Base-by-base conservation (phyloP, 1,140 invertebrate species). In the Drosophila pectinifera region DNA sequence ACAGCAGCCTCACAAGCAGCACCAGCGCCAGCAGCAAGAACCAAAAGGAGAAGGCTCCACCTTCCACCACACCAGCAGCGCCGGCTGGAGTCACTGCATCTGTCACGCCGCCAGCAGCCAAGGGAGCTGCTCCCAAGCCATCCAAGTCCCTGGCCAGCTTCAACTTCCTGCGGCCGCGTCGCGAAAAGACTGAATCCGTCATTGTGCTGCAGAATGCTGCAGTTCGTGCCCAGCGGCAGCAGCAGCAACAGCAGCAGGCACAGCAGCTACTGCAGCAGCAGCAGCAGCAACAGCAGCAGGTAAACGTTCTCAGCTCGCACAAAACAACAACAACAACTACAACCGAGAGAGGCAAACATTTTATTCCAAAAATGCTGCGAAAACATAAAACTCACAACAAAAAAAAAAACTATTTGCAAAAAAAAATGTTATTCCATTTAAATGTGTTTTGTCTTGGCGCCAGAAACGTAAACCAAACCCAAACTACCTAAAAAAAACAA, bases 101-200 rank as follows among this genome's bases (percentile, higher is more conserved):
- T 26, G 38, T n/a, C n/a, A 41, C 57, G 54, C 46, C 31, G 31
- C 36, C n/a, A 42, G 56, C 38, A 39, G 38, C 28, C 45, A 48
- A 70, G 56, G 48, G 72, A 56, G 61, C 63, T 51, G 39, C 70
- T 13, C 26, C 56, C 36, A 51, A 73, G 31, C n/a, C 48, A 6
- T 56, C 79, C 46, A 91, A 91, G 18, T 77, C 89, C 34, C 78
- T 88, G 88, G 70, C 72, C 28, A 91, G 78, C 83, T 77, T 92
- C 58, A 89, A 92, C 79, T 93, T 93, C 78, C 64, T 95, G 70
- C 94, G 94, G 81, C 96, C 95, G 18, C 94, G 96, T 78, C 93
- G 96, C 73, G 96, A 97, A 94, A 97, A 97, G 93, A 97, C 96
- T 81, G 96, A 97, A 92, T 96, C 96, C 58, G 96, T 97, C 91